phyloP scores from a whole-genome alignment of 1,140 invertebrate species.

The Hestina assimilis region DNA sequence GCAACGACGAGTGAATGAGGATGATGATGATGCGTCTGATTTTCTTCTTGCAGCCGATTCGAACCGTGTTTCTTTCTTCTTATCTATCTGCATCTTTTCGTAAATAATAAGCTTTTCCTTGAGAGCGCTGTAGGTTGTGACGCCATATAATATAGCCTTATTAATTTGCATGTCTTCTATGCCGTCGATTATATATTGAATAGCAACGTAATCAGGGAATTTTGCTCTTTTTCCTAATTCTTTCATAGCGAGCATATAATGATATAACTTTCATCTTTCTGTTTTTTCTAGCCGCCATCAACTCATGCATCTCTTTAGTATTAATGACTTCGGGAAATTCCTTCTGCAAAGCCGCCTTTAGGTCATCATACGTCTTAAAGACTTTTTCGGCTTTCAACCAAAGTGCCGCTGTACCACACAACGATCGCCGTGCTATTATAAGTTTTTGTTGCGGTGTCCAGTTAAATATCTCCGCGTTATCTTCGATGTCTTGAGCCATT shows the following conservation, averaged over 20 bases:
- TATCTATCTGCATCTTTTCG: too few relatives aligned
- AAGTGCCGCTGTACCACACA: constrained; percentile 19
- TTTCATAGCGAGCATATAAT: constrained; percentile 32
- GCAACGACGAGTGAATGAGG: too few relatives aligned
- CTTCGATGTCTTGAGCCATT: constrained; percentile 28
- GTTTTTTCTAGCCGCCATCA: constrained; percentile 25
- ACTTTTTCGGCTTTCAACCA: constrained; percentile 29
- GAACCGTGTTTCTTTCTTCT: too few relatives aligned
- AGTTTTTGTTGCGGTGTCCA: constrained; percentile 29
- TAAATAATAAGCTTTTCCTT: too few relatives aligned
- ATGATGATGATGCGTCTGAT: not conserved
- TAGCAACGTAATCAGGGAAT: constrained; percentile 28
- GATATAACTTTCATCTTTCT: constrained; percentile 18
- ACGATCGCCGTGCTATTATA: constrained; percentile 16
- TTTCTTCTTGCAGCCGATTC: not conserved
- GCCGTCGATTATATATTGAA: too few relatives aligned
- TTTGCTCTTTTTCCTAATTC: constrained; percentile 27
- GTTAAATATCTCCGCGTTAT: constrained; percentile 29
- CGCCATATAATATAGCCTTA: too few relatives aligned
- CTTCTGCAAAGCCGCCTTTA: constrained; percentile 19
- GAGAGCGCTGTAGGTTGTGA: too few relatives aligned
- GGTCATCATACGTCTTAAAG: constrained; percentile 28
- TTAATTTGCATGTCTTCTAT: too few relatives aligned
- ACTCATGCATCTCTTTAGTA: constrained; percentile 28
- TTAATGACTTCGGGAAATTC: constrained; percentile 30